Conservation (phyloP, 2,797 vertebrate genomes). For the Sebastes steindachneri region DNA sequence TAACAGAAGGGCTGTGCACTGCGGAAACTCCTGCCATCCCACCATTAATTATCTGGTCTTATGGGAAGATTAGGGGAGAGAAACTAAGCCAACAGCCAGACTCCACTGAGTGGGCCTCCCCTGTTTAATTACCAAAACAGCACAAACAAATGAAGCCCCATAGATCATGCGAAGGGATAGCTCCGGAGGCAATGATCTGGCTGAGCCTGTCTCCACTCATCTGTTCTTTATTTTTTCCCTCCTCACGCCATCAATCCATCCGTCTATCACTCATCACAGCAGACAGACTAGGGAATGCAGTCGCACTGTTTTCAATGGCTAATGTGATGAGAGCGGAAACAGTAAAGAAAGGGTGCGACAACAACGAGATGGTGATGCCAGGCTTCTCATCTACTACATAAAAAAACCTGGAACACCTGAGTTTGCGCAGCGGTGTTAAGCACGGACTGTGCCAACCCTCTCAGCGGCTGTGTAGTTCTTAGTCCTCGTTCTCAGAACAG, state of each 20-base stretch:
- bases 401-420: not conserved
- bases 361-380: conserved; percentile 12
- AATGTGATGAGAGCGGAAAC: conserved; percentile 41
- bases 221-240: conserved; percentile 1
- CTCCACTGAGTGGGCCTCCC: conserved; percentile 55
- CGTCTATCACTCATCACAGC: conserved; percentile 57
- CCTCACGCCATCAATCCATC: conserved; percentile 35
- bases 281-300: conserved; percentile 28
- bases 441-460: not conserved
- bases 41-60: conserved; percentile 83
- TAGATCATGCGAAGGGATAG: conserved; percentile 60
- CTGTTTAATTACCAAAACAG: conserved; percentile 77
- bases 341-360: conserved; percentile 4
- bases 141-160: conserved; percentile 71
- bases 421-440: conserved; percentile 1
- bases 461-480: not conserved
- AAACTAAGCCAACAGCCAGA: conserved; percentile 65
- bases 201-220: conserved; percentile 19
- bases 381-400: conserved; percentile 11
- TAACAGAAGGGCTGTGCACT: conserved; percentile 66
- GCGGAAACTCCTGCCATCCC: conserved; percentile 60
- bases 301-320: conserved; percentile 38
- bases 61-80: conserved; percentile 72
- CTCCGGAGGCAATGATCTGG: conserved; percentile 43
- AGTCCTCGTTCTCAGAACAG: not conserved